phyloP scores from a whole-genome alignment of 2,888 invertebrate species.

The Dolomedes plantarius region DNA sequence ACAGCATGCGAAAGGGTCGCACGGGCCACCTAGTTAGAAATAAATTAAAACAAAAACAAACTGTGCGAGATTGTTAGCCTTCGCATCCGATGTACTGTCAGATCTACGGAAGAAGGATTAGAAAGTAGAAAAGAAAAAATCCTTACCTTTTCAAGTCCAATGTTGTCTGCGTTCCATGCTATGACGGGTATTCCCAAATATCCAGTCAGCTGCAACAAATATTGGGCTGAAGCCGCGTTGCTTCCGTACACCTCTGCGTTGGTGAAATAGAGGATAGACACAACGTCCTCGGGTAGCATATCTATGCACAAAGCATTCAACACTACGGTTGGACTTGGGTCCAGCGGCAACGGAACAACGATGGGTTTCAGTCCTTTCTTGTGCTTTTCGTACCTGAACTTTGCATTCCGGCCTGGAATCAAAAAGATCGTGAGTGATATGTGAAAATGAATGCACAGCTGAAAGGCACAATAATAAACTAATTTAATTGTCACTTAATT shows the following conservation, averaged over 20 bases:
- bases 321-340: constrained; percentile 74
- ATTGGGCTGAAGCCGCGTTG: constrained; percentile 94
- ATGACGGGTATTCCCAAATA: constrained; percentile 97
- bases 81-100: no score
- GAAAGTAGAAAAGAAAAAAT: no score
- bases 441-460: no score
- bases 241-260: constrained; percentile 94
- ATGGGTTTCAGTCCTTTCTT: constrained; percentile 54
- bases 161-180: constrained; percentile 98
- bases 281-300: constrained; percentile 74
- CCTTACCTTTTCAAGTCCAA: constrained; percentile 84
- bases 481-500: no score
- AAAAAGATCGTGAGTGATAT: no score
- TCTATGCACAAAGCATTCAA: constrained; percentile 75
- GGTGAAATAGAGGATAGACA: constrained; percentile 91
- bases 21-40: no score
- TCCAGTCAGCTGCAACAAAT: constrained; percentile 93
- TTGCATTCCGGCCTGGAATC: constrained; percentile 57
- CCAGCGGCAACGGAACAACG: constrained; percentile 78
- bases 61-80: no score
- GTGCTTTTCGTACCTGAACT: constrained; percentile 70
- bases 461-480: no score
- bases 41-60: no score
- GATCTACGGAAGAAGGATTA: no score
- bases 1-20: no score